These are phyloP conservation scores for Phacellophora camtschatica DNA, from an alignment of 30 jellyfish, hydroid and myxozoan genomes.

Conservation along the genomic window DNA sequence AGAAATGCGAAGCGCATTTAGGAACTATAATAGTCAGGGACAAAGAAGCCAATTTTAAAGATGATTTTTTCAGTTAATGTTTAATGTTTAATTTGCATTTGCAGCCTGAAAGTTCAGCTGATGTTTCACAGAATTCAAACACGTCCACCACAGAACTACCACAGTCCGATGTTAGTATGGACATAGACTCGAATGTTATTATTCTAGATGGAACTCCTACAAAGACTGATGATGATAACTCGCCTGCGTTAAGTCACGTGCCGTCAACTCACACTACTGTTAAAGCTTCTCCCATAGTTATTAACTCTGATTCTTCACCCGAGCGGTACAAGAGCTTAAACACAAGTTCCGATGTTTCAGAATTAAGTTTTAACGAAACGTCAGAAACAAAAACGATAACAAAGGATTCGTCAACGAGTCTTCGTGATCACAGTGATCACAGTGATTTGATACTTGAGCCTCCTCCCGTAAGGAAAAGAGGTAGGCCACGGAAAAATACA, in stretches of 20 bases:
- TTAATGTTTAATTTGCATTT: too few species aligned
- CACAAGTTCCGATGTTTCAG: background rate
- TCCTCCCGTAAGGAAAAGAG: constrained; percentile 23
- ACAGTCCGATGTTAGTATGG: background rate
- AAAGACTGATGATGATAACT: background rate
- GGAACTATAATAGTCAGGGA: too few species aligned
- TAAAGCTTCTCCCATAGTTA: background rate
- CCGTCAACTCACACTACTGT: background rate
- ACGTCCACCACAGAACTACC: background rate
- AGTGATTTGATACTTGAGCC: background rate
- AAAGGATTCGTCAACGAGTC: background rate
- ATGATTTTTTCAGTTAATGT: too few species aligned
- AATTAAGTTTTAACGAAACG: background rate
- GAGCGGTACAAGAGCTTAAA: background rate
- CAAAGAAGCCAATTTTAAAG: too few species aligned
- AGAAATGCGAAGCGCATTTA: too few species aligned
- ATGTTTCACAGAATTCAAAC: background rate
- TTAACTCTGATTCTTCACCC: constrained; percentile 33
- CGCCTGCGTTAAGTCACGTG: background rate
- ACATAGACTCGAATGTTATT: background rate
- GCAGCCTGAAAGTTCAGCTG: background rate
- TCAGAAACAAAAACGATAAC: background rate
- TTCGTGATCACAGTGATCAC: background rate
- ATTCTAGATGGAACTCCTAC: background rate
- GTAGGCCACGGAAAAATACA: constrained; percentile 9